Conservation (phyloP, 2,888 invertebrate species). For the Ormyrus nitidulus region DNA sequence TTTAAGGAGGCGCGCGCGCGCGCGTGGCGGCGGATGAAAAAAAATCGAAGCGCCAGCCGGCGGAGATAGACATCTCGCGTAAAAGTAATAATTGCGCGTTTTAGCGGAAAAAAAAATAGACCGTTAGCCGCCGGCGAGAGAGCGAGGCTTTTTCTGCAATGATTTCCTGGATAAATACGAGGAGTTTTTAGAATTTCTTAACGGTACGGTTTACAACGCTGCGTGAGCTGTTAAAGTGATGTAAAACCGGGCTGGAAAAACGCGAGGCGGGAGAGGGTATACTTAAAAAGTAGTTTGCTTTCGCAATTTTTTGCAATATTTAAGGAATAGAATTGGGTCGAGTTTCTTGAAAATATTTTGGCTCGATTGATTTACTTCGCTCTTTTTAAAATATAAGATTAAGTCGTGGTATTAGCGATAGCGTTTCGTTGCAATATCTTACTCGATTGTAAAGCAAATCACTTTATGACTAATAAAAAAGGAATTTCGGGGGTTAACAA, state of each 20-base stretch:
- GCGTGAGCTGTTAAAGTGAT: constrained; percentile 1
- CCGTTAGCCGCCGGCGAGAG: too few species aligned
- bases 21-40: neutral
- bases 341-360: too few species aligned
- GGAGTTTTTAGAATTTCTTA: neutral
- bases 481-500: constrained; percentile 19
- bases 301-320: too few species aligned
- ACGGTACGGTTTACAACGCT: neutral
- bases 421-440: too few species aligned
- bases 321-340: too few species aligned
- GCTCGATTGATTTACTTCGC: too few species aligned
- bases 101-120: neutral
- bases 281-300: too few species aligned
- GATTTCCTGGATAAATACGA: neutral
- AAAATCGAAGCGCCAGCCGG: neutral
- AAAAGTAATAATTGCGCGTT: constrained; percentile 18
- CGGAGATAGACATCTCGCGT: neutral
- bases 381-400: too few species aligned
- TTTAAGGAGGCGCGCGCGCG: neutral
- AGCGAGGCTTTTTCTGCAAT: neutral
- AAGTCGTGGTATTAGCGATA: too few species aligned
- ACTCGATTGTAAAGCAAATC: neutral
- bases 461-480: constrained; percentile 33
- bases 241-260: neutral
- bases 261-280: too few species aligned